phyloP scores from a whole-genome alignment of 2,888 invertebrate species.

The Ypsolopha scabrella region DNA sequence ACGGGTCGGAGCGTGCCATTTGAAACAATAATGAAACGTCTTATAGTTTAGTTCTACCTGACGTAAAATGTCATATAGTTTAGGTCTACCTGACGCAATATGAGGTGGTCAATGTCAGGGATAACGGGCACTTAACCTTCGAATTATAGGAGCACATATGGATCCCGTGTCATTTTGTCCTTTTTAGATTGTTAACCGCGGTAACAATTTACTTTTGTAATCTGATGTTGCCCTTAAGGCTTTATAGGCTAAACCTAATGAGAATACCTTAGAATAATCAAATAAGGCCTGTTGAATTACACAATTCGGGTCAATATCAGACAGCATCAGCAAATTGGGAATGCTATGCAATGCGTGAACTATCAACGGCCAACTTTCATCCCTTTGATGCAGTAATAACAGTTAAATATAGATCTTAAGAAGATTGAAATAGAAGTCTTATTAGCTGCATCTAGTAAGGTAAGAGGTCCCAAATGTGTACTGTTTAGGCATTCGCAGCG shows the following conservation, averaged over 20 bases:
- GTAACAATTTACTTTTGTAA: too few relatives aligned
- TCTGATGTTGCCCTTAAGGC: not conserved
- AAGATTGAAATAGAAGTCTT: not conserved
- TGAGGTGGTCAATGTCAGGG: too few relatives aligned
- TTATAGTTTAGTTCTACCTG: too few relatives aligned
- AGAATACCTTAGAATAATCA: not conserved
- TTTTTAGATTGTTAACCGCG: too few relatives aligned
- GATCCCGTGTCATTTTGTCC: too few relatives aligned
- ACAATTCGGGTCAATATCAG: slow-evolving; percentile 55
- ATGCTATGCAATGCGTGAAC: slow-evolving; percentile 11
- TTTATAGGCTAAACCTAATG: not conserved
- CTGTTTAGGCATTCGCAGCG: slow-evolving; percentile 51
- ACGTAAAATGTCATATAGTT: too few relatives aligned
- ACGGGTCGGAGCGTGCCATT: too few relatives aligned
- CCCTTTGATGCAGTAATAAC: too few relatives aligned
- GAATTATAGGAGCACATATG: too few relatives aligned
- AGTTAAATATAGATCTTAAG: not conserved
- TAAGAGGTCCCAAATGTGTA: slow-evolving; percentile 29
- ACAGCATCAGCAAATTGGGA: slow-evolving; percentile 6
- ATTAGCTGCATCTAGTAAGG: slow-evolving; percentile 7
- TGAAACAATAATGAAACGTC: too few relatives aligned
- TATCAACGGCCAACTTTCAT: not conserved
- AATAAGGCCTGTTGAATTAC: slow-evolving; percentile 21
- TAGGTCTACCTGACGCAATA: too few relatives aligned
- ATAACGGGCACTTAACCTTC: too few relatives aligned